Conservation (phyloP, 2,888 invertebrate genomes). For the Polyploca ridens region DNA sequence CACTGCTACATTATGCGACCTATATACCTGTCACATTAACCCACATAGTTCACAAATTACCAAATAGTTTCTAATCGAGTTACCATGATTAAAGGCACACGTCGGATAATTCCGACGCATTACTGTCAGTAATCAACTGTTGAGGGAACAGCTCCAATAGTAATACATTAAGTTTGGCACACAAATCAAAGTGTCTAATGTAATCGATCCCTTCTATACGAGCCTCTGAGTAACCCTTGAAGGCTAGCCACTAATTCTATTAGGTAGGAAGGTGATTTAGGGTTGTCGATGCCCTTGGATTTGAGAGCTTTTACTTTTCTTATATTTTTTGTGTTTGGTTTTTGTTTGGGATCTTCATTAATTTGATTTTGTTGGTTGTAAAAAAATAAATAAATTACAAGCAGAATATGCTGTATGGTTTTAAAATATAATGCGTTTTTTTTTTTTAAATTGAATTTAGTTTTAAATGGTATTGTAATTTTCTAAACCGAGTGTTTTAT, state of each 20-base stretch:
- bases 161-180: constrained; percentile 7
- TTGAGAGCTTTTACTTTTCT: neutral
- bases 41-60: neutral
- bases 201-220: constrained; percentile 8
- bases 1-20: neutral
- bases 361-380: too few species aligned
- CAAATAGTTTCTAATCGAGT: neutral
- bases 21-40: neutral
- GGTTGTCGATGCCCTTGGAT: neutral
- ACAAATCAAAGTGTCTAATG: constrained; percentile 7
- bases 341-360: too few species aligned
- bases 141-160: neutral
- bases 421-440: too few species aligned
- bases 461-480: too few species aligned
- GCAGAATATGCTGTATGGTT: too few species aligned
- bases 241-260: constrained; percentile 6
- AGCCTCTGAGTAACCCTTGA: constrained; percentile 3
- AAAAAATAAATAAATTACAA: too few species aligned
- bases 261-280: neutral
- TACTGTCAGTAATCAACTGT: neutral
- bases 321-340: neutral
- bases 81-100: neutral
- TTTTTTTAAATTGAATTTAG: too few species aligned
- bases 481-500: too few species aligned
- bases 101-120: neutral